These are phyloP conservation scores for Phrynocephalus guinanensis DNA, from an alignment of 2,797 vertebrate species.

Conservation along the genomic window DNA sequence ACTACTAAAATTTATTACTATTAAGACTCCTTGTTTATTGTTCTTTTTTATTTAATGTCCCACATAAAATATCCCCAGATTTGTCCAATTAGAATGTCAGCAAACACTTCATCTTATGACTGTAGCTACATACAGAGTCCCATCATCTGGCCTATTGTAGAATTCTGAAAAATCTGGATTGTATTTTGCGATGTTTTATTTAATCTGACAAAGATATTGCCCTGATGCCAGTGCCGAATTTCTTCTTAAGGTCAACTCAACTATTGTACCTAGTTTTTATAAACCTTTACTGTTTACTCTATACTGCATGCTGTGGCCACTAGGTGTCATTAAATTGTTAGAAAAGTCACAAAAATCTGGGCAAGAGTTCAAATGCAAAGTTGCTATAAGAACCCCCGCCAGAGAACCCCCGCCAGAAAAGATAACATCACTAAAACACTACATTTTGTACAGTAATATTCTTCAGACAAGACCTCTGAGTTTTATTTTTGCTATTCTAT, in stretches of 20 bases:
- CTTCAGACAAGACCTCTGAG: background rate
- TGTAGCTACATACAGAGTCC: background rate
- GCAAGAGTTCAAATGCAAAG: rapidly evolving
- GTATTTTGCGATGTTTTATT: background rate
- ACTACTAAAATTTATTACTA: too few species aligned
- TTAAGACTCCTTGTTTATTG: too few species aligned
- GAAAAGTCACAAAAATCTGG: background rate
- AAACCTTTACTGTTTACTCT: background rate
- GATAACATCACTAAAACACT: background rate
- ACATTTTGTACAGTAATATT: background rate
- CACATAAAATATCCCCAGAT: background rate
- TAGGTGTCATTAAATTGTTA: constrained; percentile 72
- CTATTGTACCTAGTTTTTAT: background rate
- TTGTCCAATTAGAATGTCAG: background rate
- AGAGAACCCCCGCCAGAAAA: background rate
- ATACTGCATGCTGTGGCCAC: constrained; percentile 45
- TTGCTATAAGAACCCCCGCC: background rate
- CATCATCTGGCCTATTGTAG: background rate
- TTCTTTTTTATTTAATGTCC: background rate
- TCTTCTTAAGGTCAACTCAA: background rate
- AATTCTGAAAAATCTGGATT: background rate
- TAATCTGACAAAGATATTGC: background rate
- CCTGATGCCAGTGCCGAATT: background rate
- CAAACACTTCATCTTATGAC: background rate
- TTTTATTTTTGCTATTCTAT: background rate